phyloP scores from a whole-genome alignment of 2,888 invertebrate genomes.

The Argyresthia albistria region DNA sequence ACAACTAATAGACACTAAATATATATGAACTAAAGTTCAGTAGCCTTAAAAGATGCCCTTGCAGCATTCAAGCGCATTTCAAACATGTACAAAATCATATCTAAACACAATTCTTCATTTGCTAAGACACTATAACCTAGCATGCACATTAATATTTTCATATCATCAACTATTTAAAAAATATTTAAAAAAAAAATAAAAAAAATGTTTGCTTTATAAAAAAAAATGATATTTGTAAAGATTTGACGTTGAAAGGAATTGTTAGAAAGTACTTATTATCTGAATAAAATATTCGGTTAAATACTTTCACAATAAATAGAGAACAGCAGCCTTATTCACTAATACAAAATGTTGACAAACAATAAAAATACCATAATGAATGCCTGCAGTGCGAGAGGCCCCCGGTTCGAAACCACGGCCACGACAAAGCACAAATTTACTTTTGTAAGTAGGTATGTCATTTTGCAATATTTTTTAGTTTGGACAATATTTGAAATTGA shows the following conservation, averaged over 20 bases:
- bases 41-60: neutral
- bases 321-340: neutral
- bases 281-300: neutral
- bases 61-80: neutral
- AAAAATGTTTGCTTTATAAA: constrained; percentile 14
- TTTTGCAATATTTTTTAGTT: too few relatives aligned
- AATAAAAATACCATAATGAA: too few relatives aligned
- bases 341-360: too few relatives aligned
- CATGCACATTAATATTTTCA: neutral
- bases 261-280: neutral
- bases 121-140: neutral
- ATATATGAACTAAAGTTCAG: neutral
- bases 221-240: constrained; percentile 34
- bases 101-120: neutral
- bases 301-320: neutral
- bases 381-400: too few relatives aligned
- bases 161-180: neutral
- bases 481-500: too few relatives aligned
- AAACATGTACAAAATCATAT: constrained; percentile 1
- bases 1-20: neutral
- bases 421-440: too few relatives aligned
- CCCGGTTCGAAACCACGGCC: too few relatives aligned
- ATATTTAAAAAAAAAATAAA: constrained; percentile 6
- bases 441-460: too few relatives aligned
- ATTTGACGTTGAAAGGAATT: constrained; percentile 13